A percentile compares a stretch with the other conserved stretches of the same genome.
Evolutionary conservation across 2,113 vertebrate genomes (phyloP).

Genomic region (Camelus bactrianus): DNA sequence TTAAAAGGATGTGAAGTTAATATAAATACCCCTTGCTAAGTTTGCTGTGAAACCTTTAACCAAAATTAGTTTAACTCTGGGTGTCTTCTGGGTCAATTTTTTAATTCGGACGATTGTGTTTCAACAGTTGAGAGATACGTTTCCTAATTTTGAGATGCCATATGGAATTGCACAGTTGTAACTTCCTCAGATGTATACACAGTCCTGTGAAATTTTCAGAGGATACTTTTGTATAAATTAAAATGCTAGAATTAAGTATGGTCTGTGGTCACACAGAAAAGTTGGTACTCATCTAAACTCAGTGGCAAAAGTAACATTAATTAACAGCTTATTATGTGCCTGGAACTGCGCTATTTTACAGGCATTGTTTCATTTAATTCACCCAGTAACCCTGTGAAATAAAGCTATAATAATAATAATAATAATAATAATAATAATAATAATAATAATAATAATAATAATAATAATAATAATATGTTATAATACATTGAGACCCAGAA

Average conservation of each 20-base stretch:
- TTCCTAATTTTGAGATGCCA: background rate
- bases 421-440: no score
- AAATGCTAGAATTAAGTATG: background rate
- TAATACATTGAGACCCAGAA: background rate
- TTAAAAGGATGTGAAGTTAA: background rate
- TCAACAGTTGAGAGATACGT: background rate
- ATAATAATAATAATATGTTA: background rate
- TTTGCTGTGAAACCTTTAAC: background rate
- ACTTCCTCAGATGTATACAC: background rate
- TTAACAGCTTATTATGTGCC: background rate
- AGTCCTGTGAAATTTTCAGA: background rate
- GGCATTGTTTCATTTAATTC: background rate
- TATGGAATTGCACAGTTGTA: background rate
- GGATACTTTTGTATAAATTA: background rate
- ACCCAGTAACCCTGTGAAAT: background rate
- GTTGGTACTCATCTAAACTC: background rate
- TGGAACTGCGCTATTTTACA: conserved; percentile 14
- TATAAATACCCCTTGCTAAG: background rate
- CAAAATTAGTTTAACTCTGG: background rate
- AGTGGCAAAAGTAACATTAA: background rate
- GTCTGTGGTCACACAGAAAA: background rate
- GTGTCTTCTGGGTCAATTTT: background rate
- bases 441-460: no score
- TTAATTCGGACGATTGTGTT: background rate
- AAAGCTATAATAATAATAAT: background rate